Evolutionary conservation across 2,888 invertebrate genomes (phyloP), one percentile per base, ranked within the genome.

Genomic region (Metopia argyrocephala): DNA sequence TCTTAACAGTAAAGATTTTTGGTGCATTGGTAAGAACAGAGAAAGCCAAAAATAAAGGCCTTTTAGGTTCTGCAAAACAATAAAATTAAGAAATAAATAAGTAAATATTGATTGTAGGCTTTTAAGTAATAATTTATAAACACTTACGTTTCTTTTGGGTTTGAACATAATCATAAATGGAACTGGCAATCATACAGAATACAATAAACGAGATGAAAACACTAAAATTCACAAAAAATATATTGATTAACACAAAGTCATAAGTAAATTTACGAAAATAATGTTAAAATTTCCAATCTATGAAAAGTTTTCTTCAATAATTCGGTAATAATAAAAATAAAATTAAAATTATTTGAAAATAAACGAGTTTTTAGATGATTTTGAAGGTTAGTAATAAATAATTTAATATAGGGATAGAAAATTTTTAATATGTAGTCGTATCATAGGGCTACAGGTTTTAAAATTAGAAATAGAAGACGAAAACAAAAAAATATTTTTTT

Each of bases 21-120:
- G 87, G 89, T 1, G 90, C 89, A 86, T 92, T 92, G 9, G 90
- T 87, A 18, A 90, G 86, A 6, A 91, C 87, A 1, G 91, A 92
- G 83, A 92, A 92, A 7, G 90, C 86, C 20, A 87, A 15, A 21
- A 85, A 85, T 2, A 89, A 75, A 0, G 85, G 86, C 4, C 83
- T 86, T 28, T 87, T 88, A 15, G 86, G 85, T 12, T 83, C 88
- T 89, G 70, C 9, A 15, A 52, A 28, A 45, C 61, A 18, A 64
- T 52, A 61, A 21, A 27, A 28, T 31, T 20, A 54, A 56, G 38
- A 59, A 57, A 56, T 12, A 48, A 28, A 59, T 2, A 61, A 27
- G 12, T n/a, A n/a, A 15, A n/a, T 46, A 54, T 61, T 56, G 23
- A 21, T 23, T 5, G 23, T 57, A 18, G 15, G 25, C 5, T 38